phyloP scores from a whole-genome alignment of 2,113 vertebrate species.

The Arizona elegans region DNA sequence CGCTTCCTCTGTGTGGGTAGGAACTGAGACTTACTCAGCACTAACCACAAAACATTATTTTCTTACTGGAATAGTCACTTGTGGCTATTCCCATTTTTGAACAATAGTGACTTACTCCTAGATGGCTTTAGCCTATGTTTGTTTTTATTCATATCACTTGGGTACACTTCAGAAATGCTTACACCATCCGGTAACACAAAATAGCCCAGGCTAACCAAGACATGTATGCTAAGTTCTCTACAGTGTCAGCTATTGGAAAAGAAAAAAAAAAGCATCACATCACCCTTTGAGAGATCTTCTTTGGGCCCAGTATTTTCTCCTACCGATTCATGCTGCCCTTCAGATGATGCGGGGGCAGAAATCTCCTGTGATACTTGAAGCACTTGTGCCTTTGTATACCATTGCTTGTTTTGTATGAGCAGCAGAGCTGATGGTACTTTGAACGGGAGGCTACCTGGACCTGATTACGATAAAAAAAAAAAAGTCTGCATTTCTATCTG shows the following conservation, averaged over 20 bases:
- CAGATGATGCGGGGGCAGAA: background rate
- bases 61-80: slow-evolving; percentile 21
- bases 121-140: background rate
- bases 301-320: background rate
- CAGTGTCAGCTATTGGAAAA: background rate
- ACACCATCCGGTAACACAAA: background rate
- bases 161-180: background rate
- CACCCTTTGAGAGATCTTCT: background rate
- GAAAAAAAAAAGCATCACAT: background rate
- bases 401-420: background rate
- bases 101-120: background rate
- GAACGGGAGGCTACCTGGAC: background rate
- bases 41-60: slow-evolving; percentile 36
- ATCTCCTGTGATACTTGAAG: background rate
- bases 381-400: background rate
- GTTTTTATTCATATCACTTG: background rate
- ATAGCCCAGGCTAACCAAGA: background rate
- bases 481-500: background rate
- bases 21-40: slow-evolving; percentile 16
- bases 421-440: background rate
- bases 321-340: background rate
- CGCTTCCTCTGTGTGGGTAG: slow-evolving; percentile 57
- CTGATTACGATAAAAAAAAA: no score
- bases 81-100: background rate
- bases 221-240: background rate